phyloP scores from a whole-genome alignment of 2,797 vertebrate species.

The Spinus olivaceus region DNA sequence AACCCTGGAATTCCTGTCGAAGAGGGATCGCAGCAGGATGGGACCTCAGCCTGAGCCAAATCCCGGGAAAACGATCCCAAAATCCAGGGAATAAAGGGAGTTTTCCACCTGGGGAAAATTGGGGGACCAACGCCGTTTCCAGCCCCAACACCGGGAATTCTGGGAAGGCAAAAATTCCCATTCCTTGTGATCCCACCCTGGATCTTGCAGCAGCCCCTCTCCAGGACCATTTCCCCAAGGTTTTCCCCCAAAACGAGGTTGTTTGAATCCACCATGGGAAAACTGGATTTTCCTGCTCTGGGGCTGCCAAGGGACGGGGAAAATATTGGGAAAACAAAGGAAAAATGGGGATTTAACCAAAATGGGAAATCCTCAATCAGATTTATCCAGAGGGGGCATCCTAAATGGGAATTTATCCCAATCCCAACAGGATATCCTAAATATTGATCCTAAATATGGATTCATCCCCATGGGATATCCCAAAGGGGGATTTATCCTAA shows the following conservation, averaged over 20 bases:
- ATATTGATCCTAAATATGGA: background rate
- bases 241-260: background rate
- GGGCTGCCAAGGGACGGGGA: background rate
- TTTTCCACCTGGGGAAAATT: rapidly evolving
- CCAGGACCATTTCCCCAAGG: rapidly evolving
- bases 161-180: background rate
- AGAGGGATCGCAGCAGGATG: background rate
- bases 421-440: background rate
- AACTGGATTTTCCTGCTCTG: background rate
- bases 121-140: background rate
- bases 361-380: background rate
- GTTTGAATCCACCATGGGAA: rapidly evolving
- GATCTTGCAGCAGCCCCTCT: background rate
- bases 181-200: rapidly evolving
- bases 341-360: background rate
- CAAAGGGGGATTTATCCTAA: background rate
- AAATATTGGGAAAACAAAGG: background rate
- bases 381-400: background rate
- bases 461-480: background rate
- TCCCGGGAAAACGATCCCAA: rapidly evolving
- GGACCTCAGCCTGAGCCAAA: background rate
- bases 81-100: background rate
- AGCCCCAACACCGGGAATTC: background rate
- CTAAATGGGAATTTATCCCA: background rate
- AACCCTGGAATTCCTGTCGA: background rate